Conservation (phyloP, 2,113 vertebrate species). For the Tringa solitaria region DNA sequence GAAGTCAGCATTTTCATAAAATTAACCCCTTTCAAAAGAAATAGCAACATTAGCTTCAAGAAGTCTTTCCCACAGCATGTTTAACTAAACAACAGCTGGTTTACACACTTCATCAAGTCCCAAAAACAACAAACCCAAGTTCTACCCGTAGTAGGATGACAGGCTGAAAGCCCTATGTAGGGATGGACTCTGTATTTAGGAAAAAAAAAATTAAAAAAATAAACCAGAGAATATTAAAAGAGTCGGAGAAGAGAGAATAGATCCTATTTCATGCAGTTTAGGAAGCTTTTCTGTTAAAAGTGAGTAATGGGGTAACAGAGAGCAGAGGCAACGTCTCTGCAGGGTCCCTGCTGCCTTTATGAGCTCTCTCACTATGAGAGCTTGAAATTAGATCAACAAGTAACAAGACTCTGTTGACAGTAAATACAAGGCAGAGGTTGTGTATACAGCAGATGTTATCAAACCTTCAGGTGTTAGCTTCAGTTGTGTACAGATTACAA, state of each 20-base stretch:
- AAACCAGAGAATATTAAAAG: not conserved
- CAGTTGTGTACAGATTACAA: not conserved
- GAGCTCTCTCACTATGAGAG: not conserved
- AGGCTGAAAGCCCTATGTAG: not conserved
- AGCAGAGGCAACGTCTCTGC: not conserved
- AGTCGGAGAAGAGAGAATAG: not conserved
- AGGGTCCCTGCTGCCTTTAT: not conserved
- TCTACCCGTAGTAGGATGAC: not conserved
- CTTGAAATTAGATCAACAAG: conserved; percentile 13
- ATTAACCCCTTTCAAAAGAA: not conserved
- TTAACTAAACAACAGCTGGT: not conserved
- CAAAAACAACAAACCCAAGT: not conserved
- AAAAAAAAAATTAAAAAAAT: not conserved
- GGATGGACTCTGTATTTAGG: not conserved
- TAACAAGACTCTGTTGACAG: not conserved
- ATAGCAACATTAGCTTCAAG: not conserved
- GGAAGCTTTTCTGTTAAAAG: not conserved
- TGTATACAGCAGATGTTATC: not conserved
- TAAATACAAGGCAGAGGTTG: conserved; percentile 5
- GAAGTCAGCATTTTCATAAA: not conserved
- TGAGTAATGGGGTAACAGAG: not conserved
- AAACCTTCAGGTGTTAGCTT: conserved; percentile 8
- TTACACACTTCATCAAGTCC: not conserved
- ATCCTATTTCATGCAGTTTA: not conserved
- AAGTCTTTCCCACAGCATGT: not conserved